Evolutionary conservation across 2,797 vertebrate genomes (phyloP).

Genomic region (Oryzias dopingdopingensis): DNA sequence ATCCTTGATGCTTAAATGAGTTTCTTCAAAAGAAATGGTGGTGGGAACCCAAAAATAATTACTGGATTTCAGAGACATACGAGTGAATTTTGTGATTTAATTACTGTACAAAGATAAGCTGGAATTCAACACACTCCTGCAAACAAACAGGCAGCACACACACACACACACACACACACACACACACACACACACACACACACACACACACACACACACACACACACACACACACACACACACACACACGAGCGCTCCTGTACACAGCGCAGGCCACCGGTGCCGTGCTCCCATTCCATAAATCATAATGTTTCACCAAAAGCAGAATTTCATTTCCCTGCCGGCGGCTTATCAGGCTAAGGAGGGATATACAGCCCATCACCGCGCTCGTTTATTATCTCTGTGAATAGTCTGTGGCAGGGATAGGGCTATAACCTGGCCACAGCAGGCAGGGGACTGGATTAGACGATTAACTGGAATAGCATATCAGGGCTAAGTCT

Average conservation of each 20-base stretch:
- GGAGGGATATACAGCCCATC: slow-evolving; percentile 88
- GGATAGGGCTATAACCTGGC: slow-evolving; percentile 83
- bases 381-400: slow-evolving; percentile 93
- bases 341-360: slow-evolving; percentile 89
- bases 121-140: background rate
- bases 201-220: too few relatives aligned
- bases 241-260: slow-evolving; percentile 24
- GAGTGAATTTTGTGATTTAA: too few relatives aligned
- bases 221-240: too few relatives aligned
- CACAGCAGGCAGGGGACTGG: slow-evolving; percentile 53
- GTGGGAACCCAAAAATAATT: too few relatives aligned
- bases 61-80: too few relatives aligned
- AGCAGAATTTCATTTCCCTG: slow-evolving; percentile 98
- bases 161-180: slow-evolving; percentile 14
- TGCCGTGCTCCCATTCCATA: slow-evolving; percentile 94
- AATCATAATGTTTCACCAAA: slow-evolving; percentile 99
- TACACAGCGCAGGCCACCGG: slow-evolving; percentile 63
- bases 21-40: too few relatives aligned
- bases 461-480: slow-evolving; percentile 72
- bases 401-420: slow-evolving; percentile 94
- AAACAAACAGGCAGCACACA: slow-evolving; percentile 1
- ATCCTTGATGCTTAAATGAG: too few relatives aligned
- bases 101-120: too few relatives aligned
- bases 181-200: slow-evolving; percentile 15
- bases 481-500: slow-evolving; percentile 65